Conservation (phyloP, 2,113 vertebrate genomes). For the Megaceryle maxima region DNA sequence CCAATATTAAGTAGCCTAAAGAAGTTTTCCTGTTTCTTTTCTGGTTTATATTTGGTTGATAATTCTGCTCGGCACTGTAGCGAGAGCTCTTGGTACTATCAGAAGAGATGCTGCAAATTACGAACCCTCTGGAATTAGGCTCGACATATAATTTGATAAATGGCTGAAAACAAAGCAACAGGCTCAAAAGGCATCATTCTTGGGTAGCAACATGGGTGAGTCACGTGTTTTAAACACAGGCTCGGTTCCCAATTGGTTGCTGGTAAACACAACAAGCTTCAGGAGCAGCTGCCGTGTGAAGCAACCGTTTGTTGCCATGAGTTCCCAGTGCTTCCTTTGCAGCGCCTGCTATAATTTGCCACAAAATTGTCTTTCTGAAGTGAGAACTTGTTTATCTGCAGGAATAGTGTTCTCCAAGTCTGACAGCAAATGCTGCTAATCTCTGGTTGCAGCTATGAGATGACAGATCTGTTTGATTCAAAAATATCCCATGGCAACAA, state of each 20-base stretch:
- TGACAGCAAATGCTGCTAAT: background rate
- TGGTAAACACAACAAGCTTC: background rate
- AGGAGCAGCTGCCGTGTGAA: background rate
- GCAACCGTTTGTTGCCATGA: background rate
- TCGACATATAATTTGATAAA: background rate
- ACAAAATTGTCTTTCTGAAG: background rate
- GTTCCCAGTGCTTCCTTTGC: background rate
- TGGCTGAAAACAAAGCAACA: background rate
- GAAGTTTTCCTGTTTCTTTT: background rate
- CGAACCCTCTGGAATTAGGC: background rate
- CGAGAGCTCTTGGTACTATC: background rate
- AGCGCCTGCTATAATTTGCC: background rate
- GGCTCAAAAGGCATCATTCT: background rate
- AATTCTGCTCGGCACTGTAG: background rate
- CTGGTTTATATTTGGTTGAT: background rate
- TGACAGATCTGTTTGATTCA: background rate
- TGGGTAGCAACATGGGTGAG: background rate
- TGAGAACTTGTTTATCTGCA: background rate
- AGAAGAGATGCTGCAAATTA: background rate
- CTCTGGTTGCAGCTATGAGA: background rate
- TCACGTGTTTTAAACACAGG: background rate
- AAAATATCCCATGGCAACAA: background rate
- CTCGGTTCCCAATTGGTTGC: rapidly evolving
- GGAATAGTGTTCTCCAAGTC: background rate
- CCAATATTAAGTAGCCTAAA: background rate